Conservation (phyloP, 2,888 invertebrate genomes). For the Hydrotaea cyrtoneurina region DNA sequence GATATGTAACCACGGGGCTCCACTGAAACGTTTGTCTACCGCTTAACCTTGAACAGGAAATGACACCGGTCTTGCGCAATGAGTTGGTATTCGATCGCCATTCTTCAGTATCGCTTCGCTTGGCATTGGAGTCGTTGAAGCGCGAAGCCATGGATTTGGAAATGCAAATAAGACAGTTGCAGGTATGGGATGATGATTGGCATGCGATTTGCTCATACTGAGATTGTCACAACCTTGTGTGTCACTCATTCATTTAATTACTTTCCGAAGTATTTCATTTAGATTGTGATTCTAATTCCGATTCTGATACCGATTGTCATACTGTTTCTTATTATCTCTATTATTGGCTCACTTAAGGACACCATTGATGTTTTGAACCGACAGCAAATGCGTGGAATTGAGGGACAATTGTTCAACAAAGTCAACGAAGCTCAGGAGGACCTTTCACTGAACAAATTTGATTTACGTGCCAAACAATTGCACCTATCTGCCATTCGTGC, state of each 20-base stretch:
- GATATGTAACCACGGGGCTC: too few species aligned
- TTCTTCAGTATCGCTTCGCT: slow-evolving; percentile 86
- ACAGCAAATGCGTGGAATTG: slow-evolving; percentile 89
- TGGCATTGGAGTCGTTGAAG: slow-evolving; percentile 88
- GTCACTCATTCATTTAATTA: too few species aligned
- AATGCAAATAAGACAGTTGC: slow-evolving; percentile 91
- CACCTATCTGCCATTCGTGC: slow-evolving; percentile 94
- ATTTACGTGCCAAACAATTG: slow-evolving; percentile 94
- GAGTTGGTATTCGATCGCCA: slow-evolving; percentile 92
- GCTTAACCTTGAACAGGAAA: slow-evolving; percentile 82
- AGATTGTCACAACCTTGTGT: too few species aligned
- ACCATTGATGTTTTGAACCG: slow-evolving; percentile 90
- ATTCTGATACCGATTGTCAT: too few species aligned
- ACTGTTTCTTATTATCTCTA: background rate
- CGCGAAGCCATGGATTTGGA: slow-evolving; percentile 93
- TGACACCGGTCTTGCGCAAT: slow-evolving; percentile 88
- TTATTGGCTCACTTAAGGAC: slow-evolving; percentile 82
- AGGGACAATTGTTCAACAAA: slow-evolving; percentile 93
- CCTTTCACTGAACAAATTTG: slow-evolving; percentile 95
- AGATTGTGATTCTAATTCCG: too few species aligned
- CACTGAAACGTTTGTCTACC: background rate
- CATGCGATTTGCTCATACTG: too few species aligned
- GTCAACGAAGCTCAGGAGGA: slow-evolving; percentile 98
- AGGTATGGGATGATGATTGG: slow-evolving; percentile 82
- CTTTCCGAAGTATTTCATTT: too few species aligned